Base-by-base conservation (phyloP, 2,797 vertebrate species). In the Loriculus beryllinus region DNA sequence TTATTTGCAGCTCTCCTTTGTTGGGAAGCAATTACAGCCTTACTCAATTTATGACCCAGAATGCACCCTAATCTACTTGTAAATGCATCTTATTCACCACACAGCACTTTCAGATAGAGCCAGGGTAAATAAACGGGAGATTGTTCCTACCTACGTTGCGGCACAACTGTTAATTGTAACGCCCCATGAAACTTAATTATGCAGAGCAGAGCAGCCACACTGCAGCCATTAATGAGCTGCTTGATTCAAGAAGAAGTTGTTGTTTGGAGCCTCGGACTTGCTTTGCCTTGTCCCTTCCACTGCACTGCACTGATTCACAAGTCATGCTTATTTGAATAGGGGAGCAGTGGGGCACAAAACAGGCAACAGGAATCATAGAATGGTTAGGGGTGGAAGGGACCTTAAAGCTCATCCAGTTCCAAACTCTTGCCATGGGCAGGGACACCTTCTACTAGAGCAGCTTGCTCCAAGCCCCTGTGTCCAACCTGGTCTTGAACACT, bases 211-310 rank as follows among this genome's bases (percentile, higher is more conserved):
- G 95, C 59, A 71, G 95, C 90, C 88, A 97, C 95, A 96, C 97
- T 95, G 95, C 91, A 96, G 95, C 96, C 97, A 97, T 97, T 98
- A 98, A 98, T 97, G 97, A 97, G 96, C 97, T 96, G 97, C 97
- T 97, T 97, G 97, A 97, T 97, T 98, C 96, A 97, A 97, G 97
- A 97, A 96, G 97, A 97, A 97, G 98, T 98, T 97, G 96, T 97
- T 97, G 96, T 96, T 96, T 93, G 94, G 95, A 95, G 93, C 96
- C 89, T 95, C 85, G 88, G 96, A 97, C 91, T 96, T 94, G 88
- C 96, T 96, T 96, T 94, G 89, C 95, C 89, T 83, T 76, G 67
- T 94, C 92, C 94, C 90, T 97, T 97, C 94, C 90, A 91, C 87
- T 52, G 95, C 13, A 68, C 95, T 94, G 87, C 82, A 90, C 96